These are phyloP conservation scores for Tiliqua scincoides DNA, from an alignment of 2,113 vertebrate genomes.

Conservation along the genomic window DNA sequence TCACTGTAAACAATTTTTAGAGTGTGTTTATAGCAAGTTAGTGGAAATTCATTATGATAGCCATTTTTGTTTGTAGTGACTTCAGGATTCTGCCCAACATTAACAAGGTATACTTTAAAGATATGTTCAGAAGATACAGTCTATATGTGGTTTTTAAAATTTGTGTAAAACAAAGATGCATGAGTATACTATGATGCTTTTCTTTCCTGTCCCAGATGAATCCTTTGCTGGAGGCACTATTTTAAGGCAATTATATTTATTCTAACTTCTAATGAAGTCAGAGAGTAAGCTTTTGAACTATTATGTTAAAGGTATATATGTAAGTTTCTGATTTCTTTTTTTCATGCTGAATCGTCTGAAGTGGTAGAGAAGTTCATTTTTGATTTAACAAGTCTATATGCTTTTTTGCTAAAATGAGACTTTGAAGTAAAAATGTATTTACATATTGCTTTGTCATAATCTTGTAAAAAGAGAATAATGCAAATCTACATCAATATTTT, in stretches of 20 bases:
- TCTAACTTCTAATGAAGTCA: neutral
- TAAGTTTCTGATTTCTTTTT: neutral
- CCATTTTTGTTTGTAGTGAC: neutral
- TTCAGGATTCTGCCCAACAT: neutral
- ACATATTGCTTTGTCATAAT: neutral
- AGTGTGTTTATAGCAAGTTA: neutral
- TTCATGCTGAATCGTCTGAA: too few species aligned
- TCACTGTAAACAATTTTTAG: neutral
- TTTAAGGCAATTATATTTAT: neutral
- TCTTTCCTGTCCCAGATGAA: neutral
- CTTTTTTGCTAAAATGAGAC: neutral
- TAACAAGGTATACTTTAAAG: neutral
- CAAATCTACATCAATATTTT: neutral
- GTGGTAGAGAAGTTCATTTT: too few species aligned
- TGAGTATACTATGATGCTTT: neutral
- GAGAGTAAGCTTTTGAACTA: neutral
- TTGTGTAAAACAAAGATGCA: neutral
- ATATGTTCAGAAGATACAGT: neutral
- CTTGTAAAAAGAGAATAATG: neutral
- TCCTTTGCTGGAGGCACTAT: neutral
- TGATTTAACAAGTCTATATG: too few species aligned
- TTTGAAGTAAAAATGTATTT: neutral
- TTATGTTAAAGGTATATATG: too few species aligned
- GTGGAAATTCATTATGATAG: neutral
- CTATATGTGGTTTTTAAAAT: neutral